A percentile compares a stretch with the other conserved stretches of the same genome.
phyloP scores from a whole-genome alignment of 1,140 invertebrate species.

The Drosophila tani region DNA sequence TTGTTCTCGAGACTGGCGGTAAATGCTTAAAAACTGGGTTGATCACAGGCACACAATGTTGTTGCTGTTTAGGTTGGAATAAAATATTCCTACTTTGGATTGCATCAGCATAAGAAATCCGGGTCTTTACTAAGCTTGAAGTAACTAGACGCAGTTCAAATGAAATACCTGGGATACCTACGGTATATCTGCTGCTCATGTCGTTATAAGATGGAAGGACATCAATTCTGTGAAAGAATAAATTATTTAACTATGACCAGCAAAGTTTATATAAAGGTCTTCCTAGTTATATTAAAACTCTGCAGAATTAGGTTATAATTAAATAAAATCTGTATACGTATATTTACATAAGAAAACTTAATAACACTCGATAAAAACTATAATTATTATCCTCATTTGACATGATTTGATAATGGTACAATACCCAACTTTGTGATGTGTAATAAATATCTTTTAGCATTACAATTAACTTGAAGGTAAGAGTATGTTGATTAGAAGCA shows the following conservation, averaged over 20 bases:
- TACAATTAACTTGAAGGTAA: too few species aligned
- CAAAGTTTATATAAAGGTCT: not conserved
- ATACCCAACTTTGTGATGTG: too few species aligned
- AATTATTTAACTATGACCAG: too few species aligned
- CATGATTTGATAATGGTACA: too few species aligned
- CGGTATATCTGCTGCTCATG: not conserved
- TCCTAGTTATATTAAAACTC: not conserved
- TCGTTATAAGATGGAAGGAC: too few species aligned
- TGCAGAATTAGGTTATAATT: not conserved
- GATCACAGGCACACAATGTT: conserved; percentile 18
- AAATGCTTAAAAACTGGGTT: conserved; percentile 58
- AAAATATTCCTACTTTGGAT: conserved; percentile 4
- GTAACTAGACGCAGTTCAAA: not conserved
- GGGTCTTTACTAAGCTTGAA: not conserved
- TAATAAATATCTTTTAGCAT: too few species aligned
- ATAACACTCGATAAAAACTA: not conserved
- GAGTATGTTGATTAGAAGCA: too few species aligned
- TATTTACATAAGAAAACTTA: not conserved
- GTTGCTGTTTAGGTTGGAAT: not conserved
- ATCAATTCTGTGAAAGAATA: too few species aligned
- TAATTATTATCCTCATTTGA: too few species aligned
- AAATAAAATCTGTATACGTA: not conserved
- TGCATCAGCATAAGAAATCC: not conserved
- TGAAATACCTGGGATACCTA: conserved; percentile 7
- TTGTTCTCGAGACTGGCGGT: conserved; percentile 30